A percentile compares a stretch with the other conserved stretches of the same genome.
Evolutionary conservation across 2,113 vertebrate species (phyloP).

Genomic region (Dermatemys mawii): DNA sequence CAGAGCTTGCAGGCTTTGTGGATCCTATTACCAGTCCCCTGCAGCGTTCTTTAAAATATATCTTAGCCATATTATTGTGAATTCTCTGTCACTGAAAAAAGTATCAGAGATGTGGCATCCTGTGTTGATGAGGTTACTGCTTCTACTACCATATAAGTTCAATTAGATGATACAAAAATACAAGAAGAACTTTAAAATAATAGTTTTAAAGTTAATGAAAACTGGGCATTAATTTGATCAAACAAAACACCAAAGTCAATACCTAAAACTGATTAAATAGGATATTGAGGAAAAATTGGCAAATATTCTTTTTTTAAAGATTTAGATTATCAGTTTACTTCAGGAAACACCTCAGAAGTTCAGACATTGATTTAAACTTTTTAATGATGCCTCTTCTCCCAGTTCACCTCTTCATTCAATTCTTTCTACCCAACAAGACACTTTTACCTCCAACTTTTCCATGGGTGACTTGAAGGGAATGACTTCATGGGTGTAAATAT

Average conservation of each 20-base stretch:
- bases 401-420: background rate
- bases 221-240: background rate
- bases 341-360: background rate
- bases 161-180: background rate
- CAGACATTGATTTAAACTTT: accelerated
- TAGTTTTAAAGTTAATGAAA: background rate
- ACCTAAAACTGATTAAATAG: background rate
- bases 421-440: background rate
- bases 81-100: background rate
- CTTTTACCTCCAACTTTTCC: background rate
- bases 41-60: background rate
- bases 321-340: background rate
- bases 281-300: background rate
- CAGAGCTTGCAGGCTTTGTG: background rate
- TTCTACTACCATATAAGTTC: background rate
- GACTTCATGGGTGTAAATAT: background rate
- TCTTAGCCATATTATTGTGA: background rate
- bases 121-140: background rate
- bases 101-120: background rate
- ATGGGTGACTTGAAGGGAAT: background rate
- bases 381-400: background rate
- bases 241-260: background rate
- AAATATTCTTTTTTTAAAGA: background rate
- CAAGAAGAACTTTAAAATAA: background rate
- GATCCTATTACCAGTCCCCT: background rate